Percentiles rank a stretch among this genome's conserved stretches.
Evolutionary conservation across 1,140 invertebrate species (phyloP).

Genomic region (Fopius arisanus): DNA sequence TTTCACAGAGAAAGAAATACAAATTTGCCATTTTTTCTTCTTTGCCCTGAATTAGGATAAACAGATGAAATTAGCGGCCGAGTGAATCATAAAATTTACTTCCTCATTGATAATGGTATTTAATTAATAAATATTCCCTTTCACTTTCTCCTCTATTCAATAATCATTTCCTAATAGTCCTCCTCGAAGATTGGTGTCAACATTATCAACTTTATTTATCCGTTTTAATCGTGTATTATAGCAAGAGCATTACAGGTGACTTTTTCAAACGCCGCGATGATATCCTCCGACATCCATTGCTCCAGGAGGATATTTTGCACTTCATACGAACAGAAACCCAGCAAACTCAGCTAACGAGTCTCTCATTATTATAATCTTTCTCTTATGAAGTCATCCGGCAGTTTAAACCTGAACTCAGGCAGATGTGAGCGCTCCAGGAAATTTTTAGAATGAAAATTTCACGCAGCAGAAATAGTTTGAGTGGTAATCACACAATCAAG

Average conservation of each 20-base stretch:
- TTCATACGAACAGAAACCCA: not conserved
- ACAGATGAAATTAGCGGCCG: not conserved
- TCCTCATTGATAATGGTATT: not conserved
- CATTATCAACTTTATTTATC: not conserved
- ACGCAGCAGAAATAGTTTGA: not conserved
- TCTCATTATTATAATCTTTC: not conserved
- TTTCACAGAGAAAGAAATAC: too few species aligned
- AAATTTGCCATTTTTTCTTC: too few species aligned
- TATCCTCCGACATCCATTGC: not conserved
- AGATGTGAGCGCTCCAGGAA: not conserved
- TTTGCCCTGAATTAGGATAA: too few species aligned
- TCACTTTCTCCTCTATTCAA: conserved; percentile 4
- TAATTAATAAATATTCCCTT: not conserved
- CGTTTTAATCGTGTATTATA: not conserved
- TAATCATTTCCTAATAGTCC: not conserved
- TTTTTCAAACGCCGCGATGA: not conserved
- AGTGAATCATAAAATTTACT: not conserved
- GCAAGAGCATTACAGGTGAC: not conserved
- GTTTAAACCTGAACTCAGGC: not conserved
- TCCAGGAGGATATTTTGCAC: not conserved
- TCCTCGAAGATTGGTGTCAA: not conserved
- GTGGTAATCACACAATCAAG: not conserved
- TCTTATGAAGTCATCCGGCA: not conserved
- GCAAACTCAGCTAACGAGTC: not conserved
- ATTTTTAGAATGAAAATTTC: not conserved